These are phyloP conservation scores for Macaria notata DNA, from an alignment of 2,888 invertebrate species.

Conservation along the genomic window DNA sequence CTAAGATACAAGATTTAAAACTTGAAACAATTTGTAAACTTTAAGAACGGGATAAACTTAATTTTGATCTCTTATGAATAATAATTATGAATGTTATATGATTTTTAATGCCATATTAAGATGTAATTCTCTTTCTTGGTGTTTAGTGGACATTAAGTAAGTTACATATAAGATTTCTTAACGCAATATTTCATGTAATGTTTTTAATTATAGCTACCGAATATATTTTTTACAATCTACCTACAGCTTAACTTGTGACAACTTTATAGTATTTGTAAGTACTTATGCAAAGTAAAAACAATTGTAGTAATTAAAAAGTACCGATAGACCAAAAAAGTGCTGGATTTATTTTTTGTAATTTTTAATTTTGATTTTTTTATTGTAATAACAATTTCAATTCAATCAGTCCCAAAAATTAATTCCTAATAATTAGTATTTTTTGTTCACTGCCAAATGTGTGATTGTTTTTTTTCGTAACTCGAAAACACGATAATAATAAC, in stretches of 20 bases:
- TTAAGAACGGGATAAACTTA: slow-evolving; percentile 29
- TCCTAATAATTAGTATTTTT: neutral
- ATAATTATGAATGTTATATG: slow-evolving; percentile 69
- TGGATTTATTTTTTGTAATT: too few species aligned
- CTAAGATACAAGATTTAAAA: too few species aligned
- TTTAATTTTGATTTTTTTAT: too few species aligned
- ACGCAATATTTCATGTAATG: neutral
- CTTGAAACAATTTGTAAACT: slow-evolving; percentile 7
- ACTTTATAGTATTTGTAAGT: too few species aligned
- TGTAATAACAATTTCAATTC: too few species aligned
- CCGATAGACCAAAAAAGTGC: too few species aligned
- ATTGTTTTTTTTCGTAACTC: slow-evolving; percentile 13
- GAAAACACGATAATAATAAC: slow-evolving; percentile 2
- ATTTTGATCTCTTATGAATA: slow-evolving; percentile 75
- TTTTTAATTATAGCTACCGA: neutral
- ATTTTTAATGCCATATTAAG: slow-evolving; percentile 79
- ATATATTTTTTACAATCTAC: neutral
- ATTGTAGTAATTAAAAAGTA: too few species aligned
- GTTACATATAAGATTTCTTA: slow-evolving; percentile 8
- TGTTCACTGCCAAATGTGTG: slow-evolving; percentile 19
- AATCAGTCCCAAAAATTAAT: too few species aligned
- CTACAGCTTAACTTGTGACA: too few species aligned
- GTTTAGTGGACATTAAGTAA: slow-evolving; percentile 43
- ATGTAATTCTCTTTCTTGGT: slow-evolving; percentile 64
- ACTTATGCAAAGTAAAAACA: too few species aligned